A percentile compares a stretch with the other conserved stretches of the same genome.
These are phyloP conservation scores for Aptenodytes patagonicus DNA, from an alignment of 2,113 vertebrate species.

Conservation along the genomic window DNA sequence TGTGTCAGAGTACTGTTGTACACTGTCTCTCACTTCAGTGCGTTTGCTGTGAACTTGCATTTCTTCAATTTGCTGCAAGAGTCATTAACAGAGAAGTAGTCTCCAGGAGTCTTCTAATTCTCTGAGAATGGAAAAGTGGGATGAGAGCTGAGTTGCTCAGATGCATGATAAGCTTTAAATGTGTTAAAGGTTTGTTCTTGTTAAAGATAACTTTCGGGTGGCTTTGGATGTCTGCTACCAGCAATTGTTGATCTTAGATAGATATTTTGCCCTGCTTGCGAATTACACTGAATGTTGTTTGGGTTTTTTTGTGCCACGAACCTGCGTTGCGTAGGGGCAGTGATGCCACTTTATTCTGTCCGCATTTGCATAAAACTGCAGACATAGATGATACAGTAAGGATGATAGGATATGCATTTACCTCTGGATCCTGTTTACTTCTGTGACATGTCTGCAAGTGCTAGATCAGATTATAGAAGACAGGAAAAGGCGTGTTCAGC, in stretches of 20 bases:
- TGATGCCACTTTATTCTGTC: neutral
- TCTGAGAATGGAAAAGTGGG: neutral
- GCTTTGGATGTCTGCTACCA: neutral
- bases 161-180: neutral
- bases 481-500: slow-evolving; percentile 64
- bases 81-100: neutral
- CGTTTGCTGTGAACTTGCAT: neutral
- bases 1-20: neutral
- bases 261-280: neutral
- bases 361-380: neutral
- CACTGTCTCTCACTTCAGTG: neutral
- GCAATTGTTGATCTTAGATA: neutral
- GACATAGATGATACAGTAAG: neutral
- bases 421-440: slow-evolving; percentile 36
- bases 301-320: neutral
- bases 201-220: neutral
- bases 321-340: neutral
- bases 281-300: neutral
- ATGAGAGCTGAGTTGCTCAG: neutral
- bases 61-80: neutral
- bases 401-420: neutral
- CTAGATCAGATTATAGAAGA: slow-evolving; percentile 59
- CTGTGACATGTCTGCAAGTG: slow-evolving; percentile 15
- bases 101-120: neutral
- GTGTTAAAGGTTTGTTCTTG: neutral